These are phyloP conservation scores for Cheilosia variabilis DNA, from an alignment of 2,888 invertebrate genomes.

Conservation along the genomic window DNA sequence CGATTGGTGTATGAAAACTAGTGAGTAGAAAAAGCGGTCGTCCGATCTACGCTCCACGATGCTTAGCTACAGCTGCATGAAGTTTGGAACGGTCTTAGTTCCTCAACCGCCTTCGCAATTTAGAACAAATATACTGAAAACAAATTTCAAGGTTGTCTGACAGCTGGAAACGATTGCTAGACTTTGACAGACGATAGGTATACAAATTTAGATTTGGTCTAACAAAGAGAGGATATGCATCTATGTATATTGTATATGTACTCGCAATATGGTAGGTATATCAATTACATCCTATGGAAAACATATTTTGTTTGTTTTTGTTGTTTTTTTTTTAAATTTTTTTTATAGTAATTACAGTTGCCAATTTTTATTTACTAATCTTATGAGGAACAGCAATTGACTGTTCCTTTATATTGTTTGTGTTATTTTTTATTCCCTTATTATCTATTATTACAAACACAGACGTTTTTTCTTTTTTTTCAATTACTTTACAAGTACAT, in stretches of 20 bases:
- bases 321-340: conserved; percentile 3
- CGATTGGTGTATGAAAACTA: no score
- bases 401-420: conserved; percentile 10
- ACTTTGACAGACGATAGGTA: neutral
- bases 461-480: conserved; percentile 23
- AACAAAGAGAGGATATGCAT: conserved; percentile 42
- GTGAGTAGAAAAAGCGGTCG: no score
- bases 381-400: conserved; percentile 21
- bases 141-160: neutral
- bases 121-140: neutral
- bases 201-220: neutral
- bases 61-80: no score
- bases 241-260: conserved; percentile 16
- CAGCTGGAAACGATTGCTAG: neutral
- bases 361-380: conserved; percentile 17
- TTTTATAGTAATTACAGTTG: conserved; percentile 37
- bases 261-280: conserved; percentile 10
- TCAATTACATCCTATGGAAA: conserved; percentile 64
- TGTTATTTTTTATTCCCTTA: neutral
- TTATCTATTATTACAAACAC: conserved; percentile 38
- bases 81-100: no score
- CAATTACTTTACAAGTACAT: conserved; percentile 49
- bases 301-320: conserved; percentile 59
- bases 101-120: neutral
- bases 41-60: no score